Base-by-base conservation (phyloP, 2,113 vertebrate genomes). In the Tychaedon coryphoeus region DNA sequence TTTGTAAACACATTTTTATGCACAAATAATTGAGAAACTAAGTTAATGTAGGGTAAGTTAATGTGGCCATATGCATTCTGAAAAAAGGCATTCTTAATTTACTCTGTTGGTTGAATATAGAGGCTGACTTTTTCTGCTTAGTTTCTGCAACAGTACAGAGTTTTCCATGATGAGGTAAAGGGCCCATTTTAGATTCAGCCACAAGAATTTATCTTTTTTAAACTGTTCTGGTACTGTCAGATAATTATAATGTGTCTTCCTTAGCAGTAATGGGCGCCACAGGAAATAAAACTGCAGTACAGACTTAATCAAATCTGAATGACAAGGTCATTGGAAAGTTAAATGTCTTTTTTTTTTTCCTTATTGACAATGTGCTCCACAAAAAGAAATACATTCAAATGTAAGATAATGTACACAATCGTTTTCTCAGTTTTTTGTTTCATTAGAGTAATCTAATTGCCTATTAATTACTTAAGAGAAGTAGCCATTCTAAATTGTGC, bases 261-360 rank as follows among this genome's bases (percentile, higher is more conserved):
- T 33, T 82, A 92, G 70, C 75, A 95, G 71, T 95, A 97, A 92
- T 70, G 57, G 86, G 95, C 95, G 95, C 87, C 90, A 86, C 67
- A 95, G 92, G 96, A 98, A 96, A 90, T 96, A 97, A 95, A 96
- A 85, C 48, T 93, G 42, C 88, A 70, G 58, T 90, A 92, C 14
- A 60, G 69, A 91, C 92, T 96, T 96, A 98, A 97, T 97, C 67
- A 97, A 92, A 96, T 90, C 53, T 65, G 88, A 97, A 95, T 93
- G 91, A 92, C 95, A 98, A 97, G 94, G 96, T 97, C 95, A 76
- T 81, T 96, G 85, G 91, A 96, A 97, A 97, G 95, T 96, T 96
- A 96, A 96, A 94, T 92, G 54, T 12, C 14, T 48, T 48, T 93
- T 95, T 48, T 93, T 95, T 90, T 67, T 90, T 53, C 61, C 22